phyloP scores from a whole-genome alignment of 35 echinoderm and acorn worm species.

The Hemicentrotus pulcherrimus region DNA sequence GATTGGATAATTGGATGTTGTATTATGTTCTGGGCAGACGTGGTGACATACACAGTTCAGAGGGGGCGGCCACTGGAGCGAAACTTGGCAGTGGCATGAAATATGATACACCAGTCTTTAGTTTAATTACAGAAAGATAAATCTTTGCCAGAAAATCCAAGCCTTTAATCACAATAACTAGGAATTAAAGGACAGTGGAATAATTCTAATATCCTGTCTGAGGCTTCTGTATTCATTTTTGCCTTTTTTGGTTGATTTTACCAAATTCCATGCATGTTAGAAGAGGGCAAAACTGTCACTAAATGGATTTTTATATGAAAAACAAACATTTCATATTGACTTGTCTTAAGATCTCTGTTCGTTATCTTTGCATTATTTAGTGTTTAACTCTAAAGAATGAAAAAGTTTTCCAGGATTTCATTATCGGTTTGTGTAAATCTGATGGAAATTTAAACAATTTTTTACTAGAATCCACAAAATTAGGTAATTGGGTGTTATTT shows the following conservation, averaged over 20 bases:
- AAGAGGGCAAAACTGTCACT: too few species aligned
- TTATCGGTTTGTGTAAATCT: too few species aligned
- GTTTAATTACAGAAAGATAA: not conserved
- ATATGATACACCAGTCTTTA: not conserved
- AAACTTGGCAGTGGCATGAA: not conserved
- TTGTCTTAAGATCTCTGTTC: too few species aligned
- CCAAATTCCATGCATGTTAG: too few species aligned
- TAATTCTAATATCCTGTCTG: not conserved
- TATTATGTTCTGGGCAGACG: not conserved
- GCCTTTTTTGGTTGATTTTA: not conserved
- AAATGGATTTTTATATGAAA: too few species aligned
- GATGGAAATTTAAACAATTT: too few species aligned
- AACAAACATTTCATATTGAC: too few species aligned
- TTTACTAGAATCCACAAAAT: too few species aligned
- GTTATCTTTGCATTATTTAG: too few species aligned
- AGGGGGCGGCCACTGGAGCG: not conserved
- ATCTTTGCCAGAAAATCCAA: not conserved
- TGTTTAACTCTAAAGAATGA: too few species aligned
- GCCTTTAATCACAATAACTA: not conserved
- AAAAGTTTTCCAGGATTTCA: too few species aligned
- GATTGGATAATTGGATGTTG: not conserved
- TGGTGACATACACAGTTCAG: not conserved
- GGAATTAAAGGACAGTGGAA: not conserved
- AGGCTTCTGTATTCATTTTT: not conserved
- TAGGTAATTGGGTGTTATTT: too few species aligned